Base-by-base conservation (phyloP, 2,797 vertebrate species). In the Acanthornis magna region DNA sequence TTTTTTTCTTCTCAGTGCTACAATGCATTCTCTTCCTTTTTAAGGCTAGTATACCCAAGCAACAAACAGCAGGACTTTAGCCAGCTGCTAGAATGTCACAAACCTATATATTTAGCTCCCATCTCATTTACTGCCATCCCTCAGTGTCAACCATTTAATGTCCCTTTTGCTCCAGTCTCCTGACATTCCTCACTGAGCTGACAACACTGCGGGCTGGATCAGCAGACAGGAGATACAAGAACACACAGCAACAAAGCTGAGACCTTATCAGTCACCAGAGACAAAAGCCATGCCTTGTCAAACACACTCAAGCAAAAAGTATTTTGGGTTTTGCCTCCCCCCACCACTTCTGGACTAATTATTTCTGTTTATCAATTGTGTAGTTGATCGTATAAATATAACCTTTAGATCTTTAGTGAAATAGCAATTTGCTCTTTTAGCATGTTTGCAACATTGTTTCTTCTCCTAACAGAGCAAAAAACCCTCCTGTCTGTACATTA, bases 11-110 rank as follows among this genome's bases (percentile, higher is more conserved):
- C 94, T 82, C 61, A 25, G 18, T 77, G 96, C 97, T 98, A 98
- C 98, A 96, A 98, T 98, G 95, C 97, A 98, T 98, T 98, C 96
- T 97, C 97, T 98, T 98, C 96, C 97, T 98, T 98, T 98, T 98
- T 98, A 97, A 97, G 96, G 80, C 93, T 96, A 96, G 94, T 89
- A 96, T 85, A 95, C 68, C 57, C 94, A 93, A 97, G 97, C 91
- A 97, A 97, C 96, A 95, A 97, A 97, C 96, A 97, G 95, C 95
- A 97, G 91, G 89, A 89, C 80, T 95, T 91, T 66, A 96, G 83
- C 96, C 96, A 97, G 97, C 96, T 97, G 96, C 95, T 95, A 96
- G 91, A 96, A 97, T 96, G 86, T 96, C 96, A 97, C 95, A 94
- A 92, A 94, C 95, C 95, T 94, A 96, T 98, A 98, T 98, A 98